Percentiles rank a stretch among this genome's conserved stretches.
Conservation (phyloP, 2,888 invertebrate species). For the Pyrrhosoma nymphula region DNA sequence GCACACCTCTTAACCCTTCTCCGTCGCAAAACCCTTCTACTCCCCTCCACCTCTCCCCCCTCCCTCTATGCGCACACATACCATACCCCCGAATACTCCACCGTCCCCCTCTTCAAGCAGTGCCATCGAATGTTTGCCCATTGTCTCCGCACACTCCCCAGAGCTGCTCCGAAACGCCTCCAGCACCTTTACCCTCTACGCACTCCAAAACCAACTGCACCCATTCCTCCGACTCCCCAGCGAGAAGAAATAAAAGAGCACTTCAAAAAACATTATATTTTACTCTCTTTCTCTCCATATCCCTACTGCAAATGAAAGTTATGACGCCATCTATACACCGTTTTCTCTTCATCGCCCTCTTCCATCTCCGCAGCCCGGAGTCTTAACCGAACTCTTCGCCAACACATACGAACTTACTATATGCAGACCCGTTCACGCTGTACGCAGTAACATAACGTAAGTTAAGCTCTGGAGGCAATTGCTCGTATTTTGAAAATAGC, state of each 20-base stretch:
- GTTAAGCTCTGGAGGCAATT: too few relatives aligned
- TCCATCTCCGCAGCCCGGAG: too few relatives aligned
- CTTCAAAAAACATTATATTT: background rate
- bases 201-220: background rate
- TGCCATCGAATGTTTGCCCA: background rate
- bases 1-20: slow-evolving; percentile 16
- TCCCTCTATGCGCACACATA: background rate
- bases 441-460: too few relatives aligned
- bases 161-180: background rate
- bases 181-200: background rate
- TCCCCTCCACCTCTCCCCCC: background rate
- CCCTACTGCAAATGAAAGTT: too few relatives aligned
- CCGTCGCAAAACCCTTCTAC: background rate
- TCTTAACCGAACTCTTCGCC: too few relatives aligned
- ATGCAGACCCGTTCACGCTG: background rate
- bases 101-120: background rate
- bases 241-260: background rate
- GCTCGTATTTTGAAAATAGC: too few relatives aligned
- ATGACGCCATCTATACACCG: background rate
- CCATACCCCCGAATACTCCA: background rate
- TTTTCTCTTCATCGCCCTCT: background rate
- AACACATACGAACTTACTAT: too few relatives aligned
- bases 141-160: background rate
- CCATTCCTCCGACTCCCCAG: background rate
- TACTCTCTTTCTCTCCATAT: background rate